Conservation (phyloP, 2,888 invertebrate species). For the Baronia brevicornis region DNA sequence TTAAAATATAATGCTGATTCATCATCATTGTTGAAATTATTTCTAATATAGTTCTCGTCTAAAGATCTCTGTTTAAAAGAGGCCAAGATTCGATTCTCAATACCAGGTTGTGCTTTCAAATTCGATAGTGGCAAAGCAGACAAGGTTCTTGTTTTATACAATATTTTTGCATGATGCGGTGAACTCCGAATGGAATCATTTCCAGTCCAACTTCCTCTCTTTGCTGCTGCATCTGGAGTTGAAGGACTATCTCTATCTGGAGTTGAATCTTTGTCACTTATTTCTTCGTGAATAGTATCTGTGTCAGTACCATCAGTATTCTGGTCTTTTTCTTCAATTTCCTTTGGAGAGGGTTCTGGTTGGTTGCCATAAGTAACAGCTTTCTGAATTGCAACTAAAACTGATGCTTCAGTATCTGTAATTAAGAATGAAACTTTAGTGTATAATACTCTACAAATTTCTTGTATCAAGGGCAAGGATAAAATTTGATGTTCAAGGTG, state of each 20-base stretch:
- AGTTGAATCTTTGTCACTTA: constrained; percentile 47
- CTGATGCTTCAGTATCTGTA: constrained; percentile 59
- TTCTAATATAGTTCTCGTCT: constrained; percentile 62
- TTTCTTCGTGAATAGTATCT: constrained; percentile 34
- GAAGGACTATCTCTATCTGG: constrained; percentile 50
- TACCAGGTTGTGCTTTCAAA: constrained; percentile 42
- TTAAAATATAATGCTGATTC: constrained; percentile 84
- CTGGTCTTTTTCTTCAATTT: constrained; percentile 37
- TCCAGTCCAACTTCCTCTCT: constrained; percentile 49
- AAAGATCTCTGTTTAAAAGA: constrained; percentile 58
- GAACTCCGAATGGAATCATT: constrained; percentile 43
- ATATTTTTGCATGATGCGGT: constrained; percentile 56
- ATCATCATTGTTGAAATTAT: constrained; percentile 61
- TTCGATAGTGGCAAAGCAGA: constrained; percentile 58
- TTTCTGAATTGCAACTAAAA: constrained; percentile 44
- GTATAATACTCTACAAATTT: no score
- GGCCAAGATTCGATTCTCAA: constrained; percentile 53
- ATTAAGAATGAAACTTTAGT: constrained; percentile 16
- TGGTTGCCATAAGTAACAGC: constrained; percentile 38
- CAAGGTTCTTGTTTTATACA: constrained; percentile 63
- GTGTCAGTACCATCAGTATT: no score
- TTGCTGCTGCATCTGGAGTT: constrained; percentile 41
- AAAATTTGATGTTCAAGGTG: no score
- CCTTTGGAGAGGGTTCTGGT: constrained; percentile 21
- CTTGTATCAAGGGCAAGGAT: no score